Conservation (phyloP, 2,113 vertebrate species). For the Sialia sialis region DNA sequence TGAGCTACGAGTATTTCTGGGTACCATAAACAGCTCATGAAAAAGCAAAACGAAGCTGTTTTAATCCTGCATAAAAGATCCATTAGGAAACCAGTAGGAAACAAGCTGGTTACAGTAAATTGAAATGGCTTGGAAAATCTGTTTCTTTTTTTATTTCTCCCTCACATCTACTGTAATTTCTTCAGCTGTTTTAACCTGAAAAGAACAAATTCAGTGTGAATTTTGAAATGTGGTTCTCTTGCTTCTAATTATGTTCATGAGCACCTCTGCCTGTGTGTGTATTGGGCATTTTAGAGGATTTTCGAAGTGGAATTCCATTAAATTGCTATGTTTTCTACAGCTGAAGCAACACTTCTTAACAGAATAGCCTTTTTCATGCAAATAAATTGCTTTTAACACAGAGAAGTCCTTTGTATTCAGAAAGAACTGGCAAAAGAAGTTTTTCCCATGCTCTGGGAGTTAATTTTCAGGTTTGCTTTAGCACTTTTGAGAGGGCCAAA, state of each 20-base stretch:
- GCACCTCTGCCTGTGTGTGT: background rate
- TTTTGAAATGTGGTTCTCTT: background rate
- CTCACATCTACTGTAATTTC: background rate
- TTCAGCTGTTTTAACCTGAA: background rate
- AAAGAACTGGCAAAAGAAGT: background rate
- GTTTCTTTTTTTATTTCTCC: fast-evolving
- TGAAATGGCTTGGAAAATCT: background rate
- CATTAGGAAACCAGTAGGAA: background rate
- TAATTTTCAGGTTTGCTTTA: background rate
- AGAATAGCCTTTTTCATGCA: background rate
- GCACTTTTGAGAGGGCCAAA: background rate
- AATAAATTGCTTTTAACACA: background rate
- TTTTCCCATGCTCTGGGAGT: background rate
- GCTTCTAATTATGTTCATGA: background rate
- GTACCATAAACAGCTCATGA: background rate
- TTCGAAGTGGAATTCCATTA: background rate
- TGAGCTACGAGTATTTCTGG: background rate
- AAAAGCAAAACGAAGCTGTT: background rate
- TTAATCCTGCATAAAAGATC: background rate
- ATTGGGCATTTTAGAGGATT: background rate
- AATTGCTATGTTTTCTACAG: background rate
- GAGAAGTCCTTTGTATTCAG: background rate
- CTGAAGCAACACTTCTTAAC: background rate
- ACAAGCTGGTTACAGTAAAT: background rate
- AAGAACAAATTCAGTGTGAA: background rate